A percentile compares a stretch with the other conserved stretches of the same genome.
Conservation (phyloP, 2,797 vertebrate genomes). For the Luscinia luscinia region DNA sequence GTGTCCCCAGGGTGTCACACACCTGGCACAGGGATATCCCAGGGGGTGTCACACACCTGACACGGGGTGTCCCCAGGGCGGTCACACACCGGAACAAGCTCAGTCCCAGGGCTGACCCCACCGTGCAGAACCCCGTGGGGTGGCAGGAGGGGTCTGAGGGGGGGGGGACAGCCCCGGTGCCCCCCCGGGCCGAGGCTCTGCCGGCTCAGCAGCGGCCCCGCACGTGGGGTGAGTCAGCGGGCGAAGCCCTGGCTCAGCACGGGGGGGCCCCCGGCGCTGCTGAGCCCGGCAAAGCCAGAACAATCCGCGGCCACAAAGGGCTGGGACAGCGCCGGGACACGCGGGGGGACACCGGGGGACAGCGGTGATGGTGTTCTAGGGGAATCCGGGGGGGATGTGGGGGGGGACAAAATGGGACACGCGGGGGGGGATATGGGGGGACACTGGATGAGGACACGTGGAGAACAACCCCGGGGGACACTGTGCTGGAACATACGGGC, state of each 20-base stretch:
- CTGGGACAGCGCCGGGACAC: not conserved
- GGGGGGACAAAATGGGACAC: not conserved
- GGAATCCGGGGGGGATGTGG: not conserved
- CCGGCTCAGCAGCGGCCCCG: not conserved
- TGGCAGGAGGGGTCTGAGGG: too few relatives aligned
- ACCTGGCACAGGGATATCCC: too few relatives aligned
- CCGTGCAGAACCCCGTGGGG: not conserved
- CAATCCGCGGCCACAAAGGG: not conserved
- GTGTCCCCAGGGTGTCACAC: too few relatives aligned
- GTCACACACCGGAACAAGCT: not conserved
- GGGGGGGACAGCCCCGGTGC: not conserved
- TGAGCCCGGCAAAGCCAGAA: not conserved
- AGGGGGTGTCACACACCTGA: too few relatives aligned
- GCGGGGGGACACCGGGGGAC: not conserved
- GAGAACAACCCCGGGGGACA: not conserved
- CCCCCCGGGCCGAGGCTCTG: not conserved
- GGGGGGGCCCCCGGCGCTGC: not conserved
- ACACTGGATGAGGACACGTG: not conserved
- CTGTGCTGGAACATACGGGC: not conserved
- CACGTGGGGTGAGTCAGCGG: not conserved
- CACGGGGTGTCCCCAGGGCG: too few relatives aligned
- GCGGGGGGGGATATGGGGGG: too few relatives aligned
- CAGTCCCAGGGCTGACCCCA: too few relatives aligned
- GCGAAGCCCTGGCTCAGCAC: not conserved
- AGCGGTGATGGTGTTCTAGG: not conserved